Conservation (phyloP, 1,140 invertebrate genomes). For the Drosophila pallidifrons region DNA sequence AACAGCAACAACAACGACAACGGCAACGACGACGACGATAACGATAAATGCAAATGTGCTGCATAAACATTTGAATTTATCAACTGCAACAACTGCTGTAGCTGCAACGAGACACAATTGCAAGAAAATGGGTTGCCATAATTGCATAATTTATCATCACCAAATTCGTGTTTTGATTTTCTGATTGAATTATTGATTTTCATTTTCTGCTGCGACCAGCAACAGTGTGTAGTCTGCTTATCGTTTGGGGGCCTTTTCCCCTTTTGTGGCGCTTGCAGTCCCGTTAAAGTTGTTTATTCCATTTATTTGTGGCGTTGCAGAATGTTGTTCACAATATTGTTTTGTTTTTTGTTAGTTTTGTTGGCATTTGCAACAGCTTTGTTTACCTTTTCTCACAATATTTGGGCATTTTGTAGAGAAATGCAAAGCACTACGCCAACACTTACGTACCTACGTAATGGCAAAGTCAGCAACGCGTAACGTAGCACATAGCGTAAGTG, state of each 20-base stretch:
- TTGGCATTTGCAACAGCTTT: conserved; percentile 23
- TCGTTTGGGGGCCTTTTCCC: not conserved
- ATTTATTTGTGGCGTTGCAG: not conserved
- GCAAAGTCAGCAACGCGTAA: conserved; percentile 32
- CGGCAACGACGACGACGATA: conserved; percentile 16
- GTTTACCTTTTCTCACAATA: conserved; percentile 57
- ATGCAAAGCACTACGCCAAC: conserved; percentile 46
- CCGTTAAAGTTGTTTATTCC: not conserved
- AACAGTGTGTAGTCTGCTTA: conserved; percentile 29
- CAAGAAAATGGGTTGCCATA: conserved; percentile 35
- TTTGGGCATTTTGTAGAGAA: conserved; percentile 56
- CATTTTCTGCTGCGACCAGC: conserved; percentile 67
- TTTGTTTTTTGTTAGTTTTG: conserved; percentile 7
- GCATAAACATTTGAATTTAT: conserved; percentile 15
- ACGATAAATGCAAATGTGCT: conserved; percentile 27
- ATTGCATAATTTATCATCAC: conserved; percentile 77
- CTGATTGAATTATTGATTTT: conserved; percentile 83
- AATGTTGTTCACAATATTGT: not conserved
- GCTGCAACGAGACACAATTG: conserved; percentile 15
- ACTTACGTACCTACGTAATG: conserved; percentile 47
- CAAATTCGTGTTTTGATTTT: conserved; percentile 79
- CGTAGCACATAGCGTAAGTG: conserved; percentile 22
- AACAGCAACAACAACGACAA: conserved; percentile 45
- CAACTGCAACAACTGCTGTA: conserved; percentile 6
- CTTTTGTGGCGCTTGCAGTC: not conserved